These are phyloP conservation scores for Amphiprion percula DNA, from an alignment of 2,113 vertebrate species.

Conservation along the genomic window DNA sequence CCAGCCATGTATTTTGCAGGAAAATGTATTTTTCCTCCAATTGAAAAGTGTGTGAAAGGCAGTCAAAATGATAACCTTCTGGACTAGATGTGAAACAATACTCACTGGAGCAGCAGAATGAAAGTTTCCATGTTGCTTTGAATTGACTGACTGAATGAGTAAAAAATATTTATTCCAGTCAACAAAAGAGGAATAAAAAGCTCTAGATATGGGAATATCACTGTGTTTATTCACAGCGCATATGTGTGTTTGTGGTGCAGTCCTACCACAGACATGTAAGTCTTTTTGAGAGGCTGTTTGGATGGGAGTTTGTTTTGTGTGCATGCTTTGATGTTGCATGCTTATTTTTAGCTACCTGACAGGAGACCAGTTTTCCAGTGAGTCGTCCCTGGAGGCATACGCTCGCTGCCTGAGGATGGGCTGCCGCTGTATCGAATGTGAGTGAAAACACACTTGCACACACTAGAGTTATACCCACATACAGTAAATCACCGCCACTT, in stretches of 20 bases:
- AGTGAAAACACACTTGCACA: constrained; percentile 65
- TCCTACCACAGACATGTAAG: neutral
- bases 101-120: constrained; percentile 25
- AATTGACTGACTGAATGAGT: constrained; percentile 45
- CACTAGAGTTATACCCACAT: neutral
- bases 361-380: constrained; percentile 98
- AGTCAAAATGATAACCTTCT: constrained; percentile 55
- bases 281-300: constrained; percentile 4
- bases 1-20: constrained; percentile 47
- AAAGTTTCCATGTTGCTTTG: constrained; percentile 58
- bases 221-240: constrained; percentile 23
- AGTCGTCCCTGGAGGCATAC: constrained; percentile 97
- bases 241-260: constrained; percentile 6
- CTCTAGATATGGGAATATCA: constrained; percentile 4
- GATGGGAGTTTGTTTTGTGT: constrained; percentile 20
- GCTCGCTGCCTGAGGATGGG: constrained; percentile 97
- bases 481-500: constrained; percentile 19
- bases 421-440: constrained; percentile 97
- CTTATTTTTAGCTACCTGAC: constrained; percentile 93
- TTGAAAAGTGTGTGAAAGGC: constrained; percentile 74
- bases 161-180: constrained; percentile 40
- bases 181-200: constrained; percentile 36
- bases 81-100: constrained; percentile 65
- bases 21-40: constrained; percentile 71
- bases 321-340: constrained; percentile 41